These are phyloP conservation scores for Scaptomyza graminum DNA, from an alignment of 1,140 invertebrate species.

Conservation along the genomic window DNA sequence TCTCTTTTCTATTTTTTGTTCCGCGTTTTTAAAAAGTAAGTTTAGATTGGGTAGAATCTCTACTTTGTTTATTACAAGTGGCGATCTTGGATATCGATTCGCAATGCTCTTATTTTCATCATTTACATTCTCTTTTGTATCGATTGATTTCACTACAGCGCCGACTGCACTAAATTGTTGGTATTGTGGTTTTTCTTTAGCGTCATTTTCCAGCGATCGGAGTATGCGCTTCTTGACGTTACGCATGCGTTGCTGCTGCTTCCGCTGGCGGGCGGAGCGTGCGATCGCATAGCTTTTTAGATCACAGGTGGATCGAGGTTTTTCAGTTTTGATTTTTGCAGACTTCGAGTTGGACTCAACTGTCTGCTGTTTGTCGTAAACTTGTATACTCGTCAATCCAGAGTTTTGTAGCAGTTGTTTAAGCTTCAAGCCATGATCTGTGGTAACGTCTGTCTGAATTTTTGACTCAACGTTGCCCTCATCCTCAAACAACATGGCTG, in stretches of 20 bases:
- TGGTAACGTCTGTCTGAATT: not conserved
- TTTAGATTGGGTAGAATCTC: constrained; percentile 37
- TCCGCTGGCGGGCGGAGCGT: constrained; percentile 42
- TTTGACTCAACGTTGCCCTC: not conserved
- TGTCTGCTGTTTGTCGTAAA: not conserved
- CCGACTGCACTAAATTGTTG: no score
- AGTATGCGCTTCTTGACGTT: constrained; percentile 58
- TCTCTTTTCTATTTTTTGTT: not conserved
- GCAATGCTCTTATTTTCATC: not conserved
- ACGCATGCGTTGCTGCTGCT: constrained; percentile 34
- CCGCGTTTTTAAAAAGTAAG: not conserved
- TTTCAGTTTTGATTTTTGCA: constrained; percentile 1
- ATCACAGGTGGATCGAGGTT: constrained; percentile 27
- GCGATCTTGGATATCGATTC: not conserved
- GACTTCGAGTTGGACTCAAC: not conserved
- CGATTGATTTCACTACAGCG: not conserved
- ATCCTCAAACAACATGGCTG: constrained; percentile 31
- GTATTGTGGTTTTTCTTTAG: not conserved
- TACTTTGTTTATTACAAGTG: constrained; percentile 24
- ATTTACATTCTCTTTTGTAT: not conserved
- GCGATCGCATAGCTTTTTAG: constrained; percentile 60
- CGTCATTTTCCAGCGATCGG: constrained; percentile 25
- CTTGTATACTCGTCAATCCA: not conserved
- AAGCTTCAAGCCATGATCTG: not conserved
- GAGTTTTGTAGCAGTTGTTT: not conserved